These are phyloP conservation scores for Cassiopea xamachana DNA, from an alignment of 30 jellyfish, hydroid and myxozoan genomes.

Conservation along the genomic window DNA sequence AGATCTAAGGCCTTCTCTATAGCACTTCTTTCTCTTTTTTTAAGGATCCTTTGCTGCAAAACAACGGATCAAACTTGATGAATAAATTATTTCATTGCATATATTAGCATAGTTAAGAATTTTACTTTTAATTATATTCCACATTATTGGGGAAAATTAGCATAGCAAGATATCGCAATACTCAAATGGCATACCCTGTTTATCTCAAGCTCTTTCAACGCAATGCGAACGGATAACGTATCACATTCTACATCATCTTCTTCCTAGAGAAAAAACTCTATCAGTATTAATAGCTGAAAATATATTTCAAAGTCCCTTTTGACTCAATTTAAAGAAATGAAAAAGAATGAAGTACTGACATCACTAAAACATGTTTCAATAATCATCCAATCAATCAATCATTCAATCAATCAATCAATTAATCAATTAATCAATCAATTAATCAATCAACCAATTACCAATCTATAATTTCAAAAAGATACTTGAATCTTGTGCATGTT, in stretches of 20 bases:
- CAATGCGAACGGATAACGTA: slow-evolving; percentile 88
- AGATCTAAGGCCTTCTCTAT: slow-evolving; percentile 72
- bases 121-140: not conserved
- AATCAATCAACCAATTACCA: not conserved
- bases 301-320: not conserved
- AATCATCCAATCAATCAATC: not conserved
- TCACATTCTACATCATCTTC: slow-evolving; percentile 81
- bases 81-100: not conserved
- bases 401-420: not conserved
- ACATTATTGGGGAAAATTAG: not conserved
- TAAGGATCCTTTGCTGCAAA: slow-evolving; percentile 55
- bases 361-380: not conserved
- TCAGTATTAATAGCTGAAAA: not conserved
- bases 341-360: not conserved
- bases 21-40: slow-evolving; percentile 65
- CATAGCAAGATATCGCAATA: not conserved
- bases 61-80: not conserved
- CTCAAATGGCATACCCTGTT: slow-evolving; percentile 38
- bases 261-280: slow-evolving; percentile 36
- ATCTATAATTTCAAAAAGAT: not conserved
- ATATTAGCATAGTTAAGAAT: not conserved
- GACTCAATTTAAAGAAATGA: not conserved
- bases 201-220: slow-evolving; percentile 90
- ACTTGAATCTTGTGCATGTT: too few species aligned
- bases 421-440: too few species aligned